These are phyloP conservation scores for Microtus montanus DNA, from an alignment of 2,113 vertebrate genomes.

Conservation along the genomic window DNA sequence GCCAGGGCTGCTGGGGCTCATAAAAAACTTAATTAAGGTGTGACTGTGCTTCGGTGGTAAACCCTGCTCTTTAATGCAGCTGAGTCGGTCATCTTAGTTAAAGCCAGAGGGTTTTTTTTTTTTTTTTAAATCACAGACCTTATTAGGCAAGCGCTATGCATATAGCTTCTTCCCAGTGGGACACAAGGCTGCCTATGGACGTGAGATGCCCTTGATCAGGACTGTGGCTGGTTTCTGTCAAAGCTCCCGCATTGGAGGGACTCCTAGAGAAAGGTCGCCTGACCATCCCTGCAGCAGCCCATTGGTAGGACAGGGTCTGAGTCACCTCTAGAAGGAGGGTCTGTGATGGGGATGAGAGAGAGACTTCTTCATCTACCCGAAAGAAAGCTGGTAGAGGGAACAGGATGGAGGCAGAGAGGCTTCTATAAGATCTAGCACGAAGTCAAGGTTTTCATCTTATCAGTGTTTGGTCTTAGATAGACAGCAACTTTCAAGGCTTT, in stretches of 20 bases:
- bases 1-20: slow-evolving; percentile 23
- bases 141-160: not conserved
- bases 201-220: not conserved
- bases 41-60: slow-evolving; percentile 4
- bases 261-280: not conserved
- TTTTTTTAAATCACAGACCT: slow-evolving; percentile 20
- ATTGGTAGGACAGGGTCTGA: not conserved
- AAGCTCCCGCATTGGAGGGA: not conserved
- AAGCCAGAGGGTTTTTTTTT: slow-evolving; percentile 10
- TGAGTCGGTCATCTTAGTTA: slow-evolving; percentile 56
- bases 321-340: not conserved
- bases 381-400: not conserved
- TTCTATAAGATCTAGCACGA: slow-evolving; percentile 21
- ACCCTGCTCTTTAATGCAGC: slow-evolving; percentile 56
- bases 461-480: not conserved
- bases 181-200: not conserved
- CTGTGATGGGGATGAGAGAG: not conserved
- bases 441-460: not conserved
- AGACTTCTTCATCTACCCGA: not conserved
- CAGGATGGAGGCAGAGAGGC: not conserved
- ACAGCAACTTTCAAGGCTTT: not conserved
- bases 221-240: not conserved
- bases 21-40: slow-evolving; percentile 70
- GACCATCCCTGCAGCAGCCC: not conserved
- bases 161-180: not conserved